These are phyloP conservation scores for Catajapyx aquilonaris DNA, from an alignment of 1,140 invertebrate species.

Conservation along the genomic window DNA sequence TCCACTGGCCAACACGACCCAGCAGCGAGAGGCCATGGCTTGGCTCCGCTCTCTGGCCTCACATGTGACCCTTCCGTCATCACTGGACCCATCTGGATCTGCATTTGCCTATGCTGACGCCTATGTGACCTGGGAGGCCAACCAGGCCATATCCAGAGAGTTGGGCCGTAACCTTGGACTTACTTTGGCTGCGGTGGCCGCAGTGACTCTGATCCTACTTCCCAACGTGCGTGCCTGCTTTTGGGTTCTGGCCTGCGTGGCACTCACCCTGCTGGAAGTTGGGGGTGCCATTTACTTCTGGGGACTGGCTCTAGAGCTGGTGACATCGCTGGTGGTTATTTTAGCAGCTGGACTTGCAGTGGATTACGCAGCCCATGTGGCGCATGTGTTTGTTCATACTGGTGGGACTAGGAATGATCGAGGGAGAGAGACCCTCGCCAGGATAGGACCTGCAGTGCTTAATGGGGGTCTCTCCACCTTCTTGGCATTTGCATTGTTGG, in stretches of 20 bases:
- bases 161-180: constrained; percentile 29
- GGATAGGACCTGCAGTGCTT: constrained; percentile 57
- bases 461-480: constrained; percentile 61
- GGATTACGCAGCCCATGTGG: constrained; percentile 34
- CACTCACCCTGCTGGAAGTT: constrained; percentile 32
- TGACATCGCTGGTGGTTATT: constrained; percentile 29
- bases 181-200: constrained; percentile 25
- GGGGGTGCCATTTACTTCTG: constrained; percentile 30
- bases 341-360: constrained; percentile 29
- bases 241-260: constrained; percentile 26
- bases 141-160: constrained; percentile 29
- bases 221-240: constrained; percentile 27
- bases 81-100: too few relatives aligned
- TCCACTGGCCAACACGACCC: constrained; percentile 4
- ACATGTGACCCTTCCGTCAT: too few relatives aligned
- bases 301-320: constrained; percentile 32
- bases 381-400: constrained; percentile 25
- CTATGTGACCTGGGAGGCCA: constrained; percentile 13
- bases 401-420: constrained; percentile 27
- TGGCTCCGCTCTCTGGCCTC: constrained; percentile 4
- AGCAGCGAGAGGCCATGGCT: constrained; percentile 6
- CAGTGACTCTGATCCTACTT: constrained; percentile 29
- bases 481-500: constrained; percentile 46
- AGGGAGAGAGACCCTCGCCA: constrained; percentile 40
- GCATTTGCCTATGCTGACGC: constrained; percentile 6